phyloP scores from a whole-genome alignment of 2,888 invertebrate genomes.

The Alsophila aescularia region DNA sequence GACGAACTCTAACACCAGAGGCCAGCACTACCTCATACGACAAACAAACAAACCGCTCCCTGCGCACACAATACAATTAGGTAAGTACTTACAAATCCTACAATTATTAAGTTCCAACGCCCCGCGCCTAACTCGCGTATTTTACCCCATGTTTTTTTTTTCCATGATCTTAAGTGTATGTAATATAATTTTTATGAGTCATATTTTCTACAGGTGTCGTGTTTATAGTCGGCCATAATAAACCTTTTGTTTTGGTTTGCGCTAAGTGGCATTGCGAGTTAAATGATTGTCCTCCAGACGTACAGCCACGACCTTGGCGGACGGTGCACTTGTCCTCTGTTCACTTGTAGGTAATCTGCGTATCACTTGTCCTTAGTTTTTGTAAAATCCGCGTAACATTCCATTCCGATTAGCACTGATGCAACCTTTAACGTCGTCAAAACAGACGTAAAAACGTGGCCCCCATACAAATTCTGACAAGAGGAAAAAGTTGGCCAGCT shows the following conservation, averaged over 20 bases:
- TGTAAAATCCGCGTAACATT: constrained; percentile 13
- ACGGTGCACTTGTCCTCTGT: constrained; percentile 43
- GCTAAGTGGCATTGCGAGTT: constrained; percentile 40
- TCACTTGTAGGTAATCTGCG: constrained; percentile 26
- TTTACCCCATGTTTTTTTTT: too few relatives aligned
- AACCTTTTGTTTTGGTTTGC: constrained; percentile 46
- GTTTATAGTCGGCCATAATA: constrained; percentile 32
- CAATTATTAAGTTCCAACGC: too few relatives aligned
- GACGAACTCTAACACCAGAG: too few relatives aligned
- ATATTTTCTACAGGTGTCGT: constrained; percentile 29
- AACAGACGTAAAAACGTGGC: constrained; percentile 25
- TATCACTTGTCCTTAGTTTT: constrained; percentile 23
- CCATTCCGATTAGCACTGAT: constrained; percentile 18
- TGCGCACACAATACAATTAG: too few relatives aligned
- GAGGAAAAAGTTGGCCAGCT: constrained; percentile 14
- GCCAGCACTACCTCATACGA: too few relatives aligned
- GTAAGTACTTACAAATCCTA: too few relatives aligned
- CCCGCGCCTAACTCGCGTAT: too few relatives aligned
- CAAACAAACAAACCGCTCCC: too few relatives aligned
- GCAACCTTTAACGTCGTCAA: constrained; percentile 20
- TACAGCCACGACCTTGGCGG: constrained; percentile 50
- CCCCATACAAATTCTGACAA: constrained; percentile 9
- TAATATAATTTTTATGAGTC: constrained; percentile 27
- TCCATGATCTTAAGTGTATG: constrained; percentile 21
- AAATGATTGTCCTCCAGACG: constrained; percentile 56